Conservation (phyloP, 2,113 vertebrate species). For the Cepphus grylle region DNA sequence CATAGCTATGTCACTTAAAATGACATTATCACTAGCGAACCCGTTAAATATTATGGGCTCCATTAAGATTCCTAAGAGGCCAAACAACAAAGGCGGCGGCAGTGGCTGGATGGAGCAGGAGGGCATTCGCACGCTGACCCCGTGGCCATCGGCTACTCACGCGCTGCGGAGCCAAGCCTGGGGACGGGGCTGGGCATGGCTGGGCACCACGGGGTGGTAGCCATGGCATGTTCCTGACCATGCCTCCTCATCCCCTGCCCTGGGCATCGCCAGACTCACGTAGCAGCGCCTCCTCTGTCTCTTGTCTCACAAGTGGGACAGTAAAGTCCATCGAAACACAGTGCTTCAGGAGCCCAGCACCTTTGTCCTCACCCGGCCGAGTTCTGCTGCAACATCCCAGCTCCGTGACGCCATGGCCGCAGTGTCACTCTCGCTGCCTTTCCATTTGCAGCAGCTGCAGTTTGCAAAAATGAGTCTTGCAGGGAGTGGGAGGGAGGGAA, state of each 20-base stretch:
- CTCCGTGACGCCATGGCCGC: rapidly evolving
- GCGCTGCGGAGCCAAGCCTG: background rate
- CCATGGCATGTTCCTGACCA: too few species aligned
- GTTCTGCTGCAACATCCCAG: background rate
- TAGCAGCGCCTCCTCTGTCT: background rate
- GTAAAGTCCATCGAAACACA: rapidly evolving
- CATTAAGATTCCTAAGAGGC: background rate
- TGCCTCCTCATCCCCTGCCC: background rate
- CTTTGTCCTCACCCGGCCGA: rapidly evolving
- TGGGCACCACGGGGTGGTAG: background rate
- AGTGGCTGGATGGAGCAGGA: background rate
- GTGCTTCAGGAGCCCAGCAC: background rate
- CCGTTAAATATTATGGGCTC: constrained; percentile 41
- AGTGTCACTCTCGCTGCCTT: background rate
- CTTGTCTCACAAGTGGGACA: too few species aligned
- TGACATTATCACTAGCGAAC: constrained; percentile 37
- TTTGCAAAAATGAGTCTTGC: background rate
- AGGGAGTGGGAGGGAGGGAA: background rate
- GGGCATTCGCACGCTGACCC: rapidly evolving
- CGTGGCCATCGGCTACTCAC: background rate
- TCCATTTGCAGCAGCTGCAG: background rate
- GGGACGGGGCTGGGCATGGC: rapidly evolving
- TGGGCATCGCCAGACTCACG: rapidly evolving
- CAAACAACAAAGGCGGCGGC: background rate
- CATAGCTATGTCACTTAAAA: constrained; percentile 49